Evolutionary conservation across 2,113 vertebrate genomes (phyloP).

Genomic region (Montifringilla adamsi): DNA sequence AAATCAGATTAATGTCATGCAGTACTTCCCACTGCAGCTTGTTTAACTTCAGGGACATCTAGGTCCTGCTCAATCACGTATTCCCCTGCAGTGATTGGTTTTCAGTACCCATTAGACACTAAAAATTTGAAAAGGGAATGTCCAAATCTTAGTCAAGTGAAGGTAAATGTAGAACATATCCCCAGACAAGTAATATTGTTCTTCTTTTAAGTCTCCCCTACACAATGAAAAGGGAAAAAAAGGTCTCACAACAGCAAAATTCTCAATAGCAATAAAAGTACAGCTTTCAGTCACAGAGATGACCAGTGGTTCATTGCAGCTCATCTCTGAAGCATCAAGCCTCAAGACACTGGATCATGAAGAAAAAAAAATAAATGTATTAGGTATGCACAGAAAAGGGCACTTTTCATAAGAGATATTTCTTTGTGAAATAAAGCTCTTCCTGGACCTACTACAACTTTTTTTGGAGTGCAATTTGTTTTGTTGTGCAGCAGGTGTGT

Average conservation of each 20-base stretch:
- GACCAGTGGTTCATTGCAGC: background rate
- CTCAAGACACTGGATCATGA: background rate
- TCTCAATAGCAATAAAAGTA: background rate
- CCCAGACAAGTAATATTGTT: background rate
- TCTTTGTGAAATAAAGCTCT: background rate
- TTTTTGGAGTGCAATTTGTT: background rate
- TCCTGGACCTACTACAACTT: background rate
- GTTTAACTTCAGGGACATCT: background rate
- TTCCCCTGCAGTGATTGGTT: background rate
- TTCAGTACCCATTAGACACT: background rate
- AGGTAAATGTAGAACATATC: background rate
- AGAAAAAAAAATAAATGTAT: background rate
- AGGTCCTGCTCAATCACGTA: background rate
- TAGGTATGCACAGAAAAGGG: background rate
- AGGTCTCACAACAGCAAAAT: background rate
- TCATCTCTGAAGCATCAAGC: background rate
- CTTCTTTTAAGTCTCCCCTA: background rate
- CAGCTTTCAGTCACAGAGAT: background rate
- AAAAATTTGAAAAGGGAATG: background rate
- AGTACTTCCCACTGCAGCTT: background rate
- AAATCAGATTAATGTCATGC: background rate
- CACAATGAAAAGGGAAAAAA: background rate
- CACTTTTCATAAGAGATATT: background rate
- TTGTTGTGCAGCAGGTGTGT: background rate
- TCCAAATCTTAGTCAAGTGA: background rate